Conservation (phyloP, 2,888 invertebrate species). For the Timema podura region DNA sequence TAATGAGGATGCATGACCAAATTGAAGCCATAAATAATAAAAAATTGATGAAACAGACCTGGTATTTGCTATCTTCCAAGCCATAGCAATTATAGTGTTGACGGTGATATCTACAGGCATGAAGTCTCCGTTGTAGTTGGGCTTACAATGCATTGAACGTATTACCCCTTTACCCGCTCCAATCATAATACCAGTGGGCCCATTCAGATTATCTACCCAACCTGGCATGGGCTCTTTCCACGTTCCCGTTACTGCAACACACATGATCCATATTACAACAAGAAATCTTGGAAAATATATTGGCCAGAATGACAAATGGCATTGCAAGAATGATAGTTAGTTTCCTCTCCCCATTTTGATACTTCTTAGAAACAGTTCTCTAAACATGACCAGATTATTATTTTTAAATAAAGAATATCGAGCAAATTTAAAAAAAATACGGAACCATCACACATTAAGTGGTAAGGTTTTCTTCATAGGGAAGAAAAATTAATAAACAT, state of each 20-base stretch:
- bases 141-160: conserved; percentile 42
- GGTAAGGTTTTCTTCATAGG: too few species aligned
- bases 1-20: too few species aligned
- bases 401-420: too few species aligned
- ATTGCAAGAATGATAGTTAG: background rate
- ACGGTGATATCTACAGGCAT: conserved; percentile 39
- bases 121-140: conserved; percentile 33
- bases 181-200: conserved; percentile 45
- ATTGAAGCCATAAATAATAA: too few species aligned
- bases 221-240: conserved; percentile 41
- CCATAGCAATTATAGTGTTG: conserved; percentile 44
- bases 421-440: too few species aligned
- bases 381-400: too few species aligned
- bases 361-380: too few species aligned
- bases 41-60: conserved; percentile 12
- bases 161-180: conserved; percentile 44
- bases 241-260: conserved; percentile 42
- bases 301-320: background rate
- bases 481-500: too few species aligned
- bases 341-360: too few species aligned
- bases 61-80: conserved; percentile 40
- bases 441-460: too few species aligned
- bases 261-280: background rate
- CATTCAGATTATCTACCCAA: conserved; percentile 51
- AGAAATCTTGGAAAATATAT: background rate